Evolutionary conservation across 1,140 invertebrate species (phyloP).

Genomic region (Euura saliciscinereae): DNA sequence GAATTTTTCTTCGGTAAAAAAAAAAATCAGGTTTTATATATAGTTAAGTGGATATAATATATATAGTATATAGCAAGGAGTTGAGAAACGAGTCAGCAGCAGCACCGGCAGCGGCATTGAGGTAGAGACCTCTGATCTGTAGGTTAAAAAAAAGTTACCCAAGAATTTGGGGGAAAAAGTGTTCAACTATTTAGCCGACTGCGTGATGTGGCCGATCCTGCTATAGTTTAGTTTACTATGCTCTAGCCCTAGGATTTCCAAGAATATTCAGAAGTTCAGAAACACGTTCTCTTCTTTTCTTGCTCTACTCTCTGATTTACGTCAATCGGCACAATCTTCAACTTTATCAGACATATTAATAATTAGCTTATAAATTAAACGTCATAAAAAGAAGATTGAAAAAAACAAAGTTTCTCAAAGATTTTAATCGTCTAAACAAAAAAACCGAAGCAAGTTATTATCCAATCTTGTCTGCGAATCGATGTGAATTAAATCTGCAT

Average conservation of each 20-base stretch:
- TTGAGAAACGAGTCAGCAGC: not conserved
- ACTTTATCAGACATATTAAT: not conserved
- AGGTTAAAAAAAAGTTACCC: not conserved
- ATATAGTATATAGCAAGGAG: too few species aligned
- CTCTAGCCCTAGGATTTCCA: not conserved
- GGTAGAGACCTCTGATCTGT: not conserved
- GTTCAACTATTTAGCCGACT: not conserved
- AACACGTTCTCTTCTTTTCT: too few species aligned
- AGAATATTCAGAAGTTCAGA: not conserved
- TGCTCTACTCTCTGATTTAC: too few species aligned
- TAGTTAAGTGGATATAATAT: too few species aligned
- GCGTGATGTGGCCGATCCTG: not conserved
- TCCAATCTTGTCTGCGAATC: too few species aligned
- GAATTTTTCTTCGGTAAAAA: too few species aligned
- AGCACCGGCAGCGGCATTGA: not conserved
- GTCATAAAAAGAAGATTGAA: not conserved
- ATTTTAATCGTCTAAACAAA: not conserved
- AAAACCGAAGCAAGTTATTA: too few species aligned
- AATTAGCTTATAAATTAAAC: too few species aligned
- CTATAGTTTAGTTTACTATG: not conserved
- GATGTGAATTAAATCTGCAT: too few species aligned
- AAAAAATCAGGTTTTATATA: too few species aligned
- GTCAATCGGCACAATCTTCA: not conserved
- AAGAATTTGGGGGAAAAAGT: slow-evolving; percentile 2
- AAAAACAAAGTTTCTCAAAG: not conserved